Evolutionary conservation across 2,888 invertebrate genomes (phyloP), one percentile per base, ranked within the genome.

Genomic region (Tineola bisselliella): DNA sequence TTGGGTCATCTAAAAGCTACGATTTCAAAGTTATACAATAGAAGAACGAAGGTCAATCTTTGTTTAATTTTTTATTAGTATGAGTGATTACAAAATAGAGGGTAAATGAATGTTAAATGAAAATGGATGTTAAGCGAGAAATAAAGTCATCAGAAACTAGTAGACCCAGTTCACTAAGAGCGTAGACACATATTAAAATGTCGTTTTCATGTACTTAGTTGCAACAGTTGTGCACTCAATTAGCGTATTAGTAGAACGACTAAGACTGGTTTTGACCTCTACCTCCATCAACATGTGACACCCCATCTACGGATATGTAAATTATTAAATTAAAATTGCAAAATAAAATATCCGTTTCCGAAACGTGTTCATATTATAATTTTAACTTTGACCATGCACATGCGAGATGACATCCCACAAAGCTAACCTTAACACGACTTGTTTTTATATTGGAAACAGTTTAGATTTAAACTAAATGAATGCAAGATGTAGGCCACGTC

Each of bases 321-420:
- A 58, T 58, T n/a, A 33, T n/a, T 13, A 17, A 15, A 58, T 58
- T 58, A 15, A 58, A 58, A 58, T 58, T 58, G 33, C 58, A 56
- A 56, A 56, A 56, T 60, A 59, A 77, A 71, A 64, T 69, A 69
- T 70, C 70, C 68, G 69, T 75, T 72, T 75, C 70, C 66, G 68
- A 70, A 67, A 25, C 19, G 19, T 19, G 11, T 54, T 54, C 12
- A 54, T 25, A 54, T 54, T 25, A 54, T 19, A 18, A 25, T 54
- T 54, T 54, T 54, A 25, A 54, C 54, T 25, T 54, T 54, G 54
- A 25, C 54, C 48, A 15, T 17, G 17, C 48, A 15, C 13, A 48
- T 15, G 8, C 25, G 48, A 48, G 15, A 48, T 48, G 15, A n/a
- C n/a, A n/a, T n/a, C n/a, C n/a, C n/a, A n/a, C n/a, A n/a, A n/a